phyloP scores from a whole-genome alignment of 2,113 vertebrate species.

The Naja naja region DNA sequence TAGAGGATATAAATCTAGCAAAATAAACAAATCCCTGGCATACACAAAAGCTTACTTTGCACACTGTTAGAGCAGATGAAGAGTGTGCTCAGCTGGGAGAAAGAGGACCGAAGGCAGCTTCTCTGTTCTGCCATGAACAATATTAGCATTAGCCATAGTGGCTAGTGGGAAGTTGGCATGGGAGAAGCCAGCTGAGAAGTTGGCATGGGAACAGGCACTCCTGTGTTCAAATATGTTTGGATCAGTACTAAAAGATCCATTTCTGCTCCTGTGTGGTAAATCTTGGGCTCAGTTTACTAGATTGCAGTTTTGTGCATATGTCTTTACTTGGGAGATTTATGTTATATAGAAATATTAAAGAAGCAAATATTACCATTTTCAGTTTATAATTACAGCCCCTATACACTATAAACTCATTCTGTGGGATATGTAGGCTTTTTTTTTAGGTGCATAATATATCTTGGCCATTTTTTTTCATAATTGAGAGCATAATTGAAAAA shows the following conservation, averaged over 20 bases:
- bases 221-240: not conserved
- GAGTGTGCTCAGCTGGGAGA: not conserved
- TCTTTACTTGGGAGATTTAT: not conserved
- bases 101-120: not conserved
- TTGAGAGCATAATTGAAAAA: too few species aligned
- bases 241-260: not conserved
- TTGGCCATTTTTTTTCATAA: too few species aligned
- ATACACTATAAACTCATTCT: not conserved
- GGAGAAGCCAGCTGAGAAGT: not conserved
- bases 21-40: not conserved
- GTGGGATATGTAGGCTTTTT: too few species aligned
- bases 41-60: not conserved
- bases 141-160: not conserved
- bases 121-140: not conserved
- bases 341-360: not conserved
- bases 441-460: too few species aligned
- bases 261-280: not conserved
- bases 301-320: not conserved
- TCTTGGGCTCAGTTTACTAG: not conserved
- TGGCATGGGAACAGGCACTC: not conserved
- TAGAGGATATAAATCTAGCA: not conserved
- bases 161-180: not conserved
- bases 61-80: not conserved
- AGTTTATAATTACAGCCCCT: not conserved
- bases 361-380: not conserved